Base-by-base conservation (phyloP, 2,113 vertebrate genomes). In the Clarias magur region DNA sequence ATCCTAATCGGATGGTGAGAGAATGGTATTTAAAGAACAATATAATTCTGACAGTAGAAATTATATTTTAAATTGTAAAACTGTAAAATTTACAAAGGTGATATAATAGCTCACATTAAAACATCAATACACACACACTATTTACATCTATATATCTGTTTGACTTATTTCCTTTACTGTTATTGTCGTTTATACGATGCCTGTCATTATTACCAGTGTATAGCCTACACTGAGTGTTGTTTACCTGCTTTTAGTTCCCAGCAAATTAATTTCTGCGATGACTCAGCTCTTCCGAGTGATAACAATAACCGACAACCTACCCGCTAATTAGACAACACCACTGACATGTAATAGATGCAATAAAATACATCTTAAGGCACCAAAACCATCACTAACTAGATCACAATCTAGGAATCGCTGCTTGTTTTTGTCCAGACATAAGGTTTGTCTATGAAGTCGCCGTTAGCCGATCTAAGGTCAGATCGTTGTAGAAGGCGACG, bases 201-300 rank as follows among this genome's bases (percentile, higher is more conserved):
- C 23, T 60, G 12, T 48, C 9, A 80, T 34, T 21, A 23, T 23
- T 38, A 25, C 1, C 30, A 62, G 62, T 27, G 7, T 27, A n/a
- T n/a, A n/a, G 27, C 53, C 75, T 13, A 17, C 42, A 23, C 38
- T 59, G 63, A 10, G 16, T 60, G 62, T 85, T 90, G 87, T 88
- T 88, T 90, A 90, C 89, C 89, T 90, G 84, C 54, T 80, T 83
- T 88, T 67, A 63, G n/a, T 70, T 70, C 34, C 72, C 87, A 19
- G 80, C 72, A 67, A 67, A 27, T 57, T 60, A 15, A 60, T 53
- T 53, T 62, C 65, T 67, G 68, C 60, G 56, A 62, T 60, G 53
- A 60, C 13, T 38, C n/a, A 38, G 54, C 27, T 80, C 12, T 21
- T 80, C 38, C n/a, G 42, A 21, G 12, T 12, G 19, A 72, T 30